phyloP scores from a whole-genome alignment of 1,140 invertebrate species.

The Temnothorax longispinosus region DNA sequence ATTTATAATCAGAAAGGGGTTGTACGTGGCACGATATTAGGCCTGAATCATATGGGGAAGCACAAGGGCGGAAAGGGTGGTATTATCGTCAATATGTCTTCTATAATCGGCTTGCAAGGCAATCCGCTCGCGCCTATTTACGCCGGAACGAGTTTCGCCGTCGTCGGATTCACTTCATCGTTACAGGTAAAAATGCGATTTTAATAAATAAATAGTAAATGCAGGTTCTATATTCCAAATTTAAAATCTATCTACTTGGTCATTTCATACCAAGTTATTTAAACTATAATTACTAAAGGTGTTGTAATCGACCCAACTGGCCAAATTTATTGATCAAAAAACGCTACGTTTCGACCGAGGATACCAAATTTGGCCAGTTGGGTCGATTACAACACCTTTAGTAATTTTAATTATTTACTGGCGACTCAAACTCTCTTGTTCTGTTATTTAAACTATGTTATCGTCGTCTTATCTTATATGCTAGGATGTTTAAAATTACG shows the following conservation, averaged over 20 bases:
- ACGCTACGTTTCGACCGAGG: no score
- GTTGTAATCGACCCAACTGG: no score
- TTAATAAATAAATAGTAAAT: neutral
- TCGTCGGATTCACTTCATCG: conserved; percentile 84
- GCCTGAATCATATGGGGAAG: conserved; percentile 82
- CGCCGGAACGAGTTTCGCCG: conserved; percentile 88
- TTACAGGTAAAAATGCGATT: conserved; percentile 72
- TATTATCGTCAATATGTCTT: conserved; percentile 79
- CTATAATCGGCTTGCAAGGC: conserved; percentile 75
- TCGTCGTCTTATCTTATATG: neutral
- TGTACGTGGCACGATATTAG: conserved; percentile 81
- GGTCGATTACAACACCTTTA: no score
- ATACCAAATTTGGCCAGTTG: no score
- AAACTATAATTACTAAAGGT: neutral
- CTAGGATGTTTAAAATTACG: neutral
- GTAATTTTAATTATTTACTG: no score
- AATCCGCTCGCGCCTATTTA: conserved; percentile 86
- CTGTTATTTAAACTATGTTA: neutral
- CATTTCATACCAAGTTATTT: neutral
- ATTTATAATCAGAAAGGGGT: conserved; percentile 81
- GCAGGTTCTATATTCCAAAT: neutral
- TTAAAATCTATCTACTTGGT: neutral
- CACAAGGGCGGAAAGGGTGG: conserved; percentile 81
- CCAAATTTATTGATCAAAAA: no score
- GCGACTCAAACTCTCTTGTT: no score